Evolutionary conservation across 2,888 invertebrate genomes (phyloP).

Genomic region (Hemistola chrysoprasaria): DNA sequence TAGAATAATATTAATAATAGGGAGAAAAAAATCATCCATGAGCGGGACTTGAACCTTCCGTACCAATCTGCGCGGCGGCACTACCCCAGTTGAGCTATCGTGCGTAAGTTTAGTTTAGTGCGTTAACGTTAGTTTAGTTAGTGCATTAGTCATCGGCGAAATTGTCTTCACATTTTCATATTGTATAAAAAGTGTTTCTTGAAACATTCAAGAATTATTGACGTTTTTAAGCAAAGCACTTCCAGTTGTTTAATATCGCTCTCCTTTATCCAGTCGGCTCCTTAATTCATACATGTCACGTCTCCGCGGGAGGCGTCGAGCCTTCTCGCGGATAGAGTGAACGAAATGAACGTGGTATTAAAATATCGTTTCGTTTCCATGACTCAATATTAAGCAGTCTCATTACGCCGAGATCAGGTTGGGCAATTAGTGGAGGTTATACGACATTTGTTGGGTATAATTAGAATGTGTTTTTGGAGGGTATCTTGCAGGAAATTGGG

Average conservation of each 20-base stretch:
- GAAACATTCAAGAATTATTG: too few species aligned
- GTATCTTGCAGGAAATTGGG: background rate
- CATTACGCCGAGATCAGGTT: conserved; percentile 22
- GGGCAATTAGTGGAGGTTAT: background rate
- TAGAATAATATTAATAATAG: too few species aligned
- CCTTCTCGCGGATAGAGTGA: conserved; percentile 56
- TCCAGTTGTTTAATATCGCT: conserved; percentile 38
- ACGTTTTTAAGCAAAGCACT: conserved; percentile 26
- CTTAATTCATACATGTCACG: conserved; percentile 78
- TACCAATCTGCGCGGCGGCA: too few species aligned
- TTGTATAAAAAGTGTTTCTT: too few species aligned
- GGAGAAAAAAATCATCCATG: too few species aligned
- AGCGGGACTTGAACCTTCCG: too few species aligned
- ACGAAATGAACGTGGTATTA: conserved; percentile 57
- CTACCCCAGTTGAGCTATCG: too few species aligned
- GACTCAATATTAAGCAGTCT: conserved; percentile 43
- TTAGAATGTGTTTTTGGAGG: background rate
- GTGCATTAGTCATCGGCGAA: too few species aligned
- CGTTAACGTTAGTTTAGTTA: too few species aligned
- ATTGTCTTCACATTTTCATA: too few species aligned
- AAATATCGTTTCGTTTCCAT: conserved; percentile 55
- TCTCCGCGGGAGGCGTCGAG: conserved; percentile 58
- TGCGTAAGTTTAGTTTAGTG: too few species aligned
- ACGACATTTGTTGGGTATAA: background rate
- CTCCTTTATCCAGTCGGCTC: conserved; percentile 50